Evolutionary conservation across 2,888 invertebrate species (phyloP).

Genomic region (Halocaridina rubra): DNA sequence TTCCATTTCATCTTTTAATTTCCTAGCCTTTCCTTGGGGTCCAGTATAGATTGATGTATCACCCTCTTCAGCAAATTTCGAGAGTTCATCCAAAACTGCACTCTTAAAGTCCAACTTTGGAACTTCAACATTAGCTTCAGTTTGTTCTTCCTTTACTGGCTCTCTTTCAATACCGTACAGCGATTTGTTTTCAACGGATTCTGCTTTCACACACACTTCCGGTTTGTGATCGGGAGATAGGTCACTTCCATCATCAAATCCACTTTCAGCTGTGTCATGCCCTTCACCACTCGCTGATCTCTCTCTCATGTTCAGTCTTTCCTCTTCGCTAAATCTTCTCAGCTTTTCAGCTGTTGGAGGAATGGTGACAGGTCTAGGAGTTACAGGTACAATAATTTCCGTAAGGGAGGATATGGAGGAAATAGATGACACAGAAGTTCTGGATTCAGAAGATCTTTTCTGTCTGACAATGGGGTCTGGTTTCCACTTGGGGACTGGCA

Average conservation of each 20-base stretch:
- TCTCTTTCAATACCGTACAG: conserved; percentile 13
- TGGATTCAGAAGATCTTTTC: conserved; percentile 44
- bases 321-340: conserved; percentile 60
- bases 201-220: conserved; percentile 13
- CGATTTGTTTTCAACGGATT: conserved; percentile 14
- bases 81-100: conserved; percentile 61
- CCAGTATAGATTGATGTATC: conserved; percentile 62
- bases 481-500: conserved; percentile 61
- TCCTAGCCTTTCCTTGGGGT: conserved; percentile 3
- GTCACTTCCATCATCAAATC: conserved; percentile 60
- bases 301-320: conserved; percentile 31
- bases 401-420: conserved; percentile 2
- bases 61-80: conserved; percentile 62
- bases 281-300: conserved; percentile 26
- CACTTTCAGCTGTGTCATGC: conserved; percentile 53
- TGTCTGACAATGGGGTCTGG: conserved; percentile 52
- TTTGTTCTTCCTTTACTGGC: neutral
- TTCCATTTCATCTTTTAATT: conserved; percentile 22
- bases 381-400: conserved; percentile 31
- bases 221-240: conserved; percentile 49
- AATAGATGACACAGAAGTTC: conserved; percentile 25
- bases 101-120: conserved; percentile 59
- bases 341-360: conserved; percentile 62
- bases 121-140: neutral
- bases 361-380: conserved; percentile 54